A percentile compares a stretch with the other conserved stretches of the same genome.
Conservation (phyloP, 2,113 vertebrate species). For the Grammomys dolichurus region DNA sequence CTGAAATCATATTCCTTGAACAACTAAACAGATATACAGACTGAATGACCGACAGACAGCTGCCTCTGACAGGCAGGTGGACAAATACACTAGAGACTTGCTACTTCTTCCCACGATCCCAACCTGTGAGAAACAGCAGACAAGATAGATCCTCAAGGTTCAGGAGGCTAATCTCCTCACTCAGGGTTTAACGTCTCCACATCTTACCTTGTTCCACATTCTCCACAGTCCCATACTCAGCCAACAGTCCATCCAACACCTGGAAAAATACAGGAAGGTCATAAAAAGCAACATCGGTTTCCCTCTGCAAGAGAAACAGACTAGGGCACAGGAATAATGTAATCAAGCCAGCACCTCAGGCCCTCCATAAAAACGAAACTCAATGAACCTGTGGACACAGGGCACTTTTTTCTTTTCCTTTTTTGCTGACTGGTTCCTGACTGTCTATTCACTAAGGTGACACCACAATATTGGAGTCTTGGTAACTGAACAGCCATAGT, state of each 20-base stretch:
- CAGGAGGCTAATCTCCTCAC: neutral
- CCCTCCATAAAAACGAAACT: constrained; percentile 36
- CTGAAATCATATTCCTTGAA: constrained; percentile 32
- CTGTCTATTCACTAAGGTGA: constrained; percentile 21
- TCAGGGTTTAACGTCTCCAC: neutral
- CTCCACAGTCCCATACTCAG: constrained; percentile 95
- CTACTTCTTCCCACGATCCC: neutral
- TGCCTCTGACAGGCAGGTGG: neutral
- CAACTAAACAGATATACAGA: neutral
- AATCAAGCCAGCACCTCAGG: neutral
- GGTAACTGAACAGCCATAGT: neutral
- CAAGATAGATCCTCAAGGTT: neutral
- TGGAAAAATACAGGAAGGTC: constrained; percentile 81
- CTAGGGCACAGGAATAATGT: neutral
- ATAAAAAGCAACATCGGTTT: neutral
- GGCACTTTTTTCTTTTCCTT: neutral
- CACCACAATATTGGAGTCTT: neutral
- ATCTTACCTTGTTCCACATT: constrained; percentile 96
- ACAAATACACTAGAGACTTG: neutral
- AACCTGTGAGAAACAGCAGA: constrained; percentile 13
- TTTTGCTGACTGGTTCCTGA: neutral
- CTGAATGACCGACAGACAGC: neutral
- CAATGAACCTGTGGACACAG: neutral
- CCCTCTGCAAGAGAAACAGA: neutral
- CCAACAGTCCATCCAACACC: constrained; percentile 95